A percentile compares a stretch with the other conserved stretches of the same genome.
These are phyloP conservation scores for Lepidostoma basale DNA, from an alignment of 1,140 invertebrate species.

Conservation along the genomic window DNA sequence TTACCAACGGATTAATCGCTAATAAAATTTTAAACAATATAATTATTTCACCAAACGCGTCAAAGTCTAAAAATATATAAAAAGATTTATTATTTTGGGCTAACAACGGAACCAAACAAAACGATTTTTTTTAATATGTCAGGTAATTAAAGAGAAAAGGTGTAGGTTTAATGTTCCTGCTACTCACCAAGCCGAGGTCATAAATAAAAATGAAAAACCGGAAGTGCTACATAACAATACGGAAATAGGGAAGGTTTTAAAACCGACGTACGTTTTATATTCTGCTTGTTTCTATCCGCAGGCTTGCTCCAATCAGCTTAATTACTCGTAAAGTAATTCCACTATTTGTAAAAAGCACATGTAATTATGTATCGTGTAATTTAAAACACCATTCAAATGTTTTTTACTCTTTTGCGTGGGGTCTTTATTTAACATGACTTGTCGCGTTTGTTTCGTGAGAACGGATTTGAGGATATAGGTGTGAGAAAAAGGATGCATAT, in stretches of 20 bases:
- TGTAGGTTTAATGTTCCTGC: conserved; percentile 10
- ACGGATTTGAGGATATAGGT: not conserved
- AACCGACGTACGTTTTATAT: conserved; percentile 17
- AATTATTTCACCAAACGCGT: not conserved
- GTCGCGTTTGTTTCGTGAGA: not conserved
- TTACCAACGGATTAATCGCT: no score
- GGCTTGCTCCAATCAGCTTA: not conserved
- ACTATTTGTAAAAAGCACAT: not conserved
- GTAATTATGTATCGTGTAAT: not conserved
- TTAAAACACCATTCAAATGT: no score
- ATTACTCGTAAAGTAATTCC: not conserved
- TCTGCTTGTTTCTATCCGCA: not conserved
- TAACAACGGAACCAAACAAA: not conserved
- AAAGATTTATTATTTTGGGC: not conserved
- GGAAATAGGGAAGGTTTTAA: conserved; percentile 32
- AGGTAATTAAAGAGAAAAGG: conserved; percentile 39
- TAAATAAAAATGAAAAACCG: conserved; percentile 47
- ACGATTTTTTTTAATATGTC: conserved; percentile 9
- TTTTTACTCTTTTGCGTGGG: not conserved
- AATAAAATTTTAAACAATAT: not conserved
- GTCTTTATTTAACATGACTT: not conserved
- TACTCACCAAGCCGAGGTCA: conserved; percentile 28
- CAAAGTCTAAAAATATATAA: not conserved
- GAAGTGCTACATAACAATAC: conserved; percentile 44
- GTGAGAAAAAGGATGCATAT: not conserved